Evolutionary conservation across 2,113 vertebrate species (phyloP), one percentile per base, ranked within the genome.

Genomic region (Phyllopteryx taeniolatus): DNA sequence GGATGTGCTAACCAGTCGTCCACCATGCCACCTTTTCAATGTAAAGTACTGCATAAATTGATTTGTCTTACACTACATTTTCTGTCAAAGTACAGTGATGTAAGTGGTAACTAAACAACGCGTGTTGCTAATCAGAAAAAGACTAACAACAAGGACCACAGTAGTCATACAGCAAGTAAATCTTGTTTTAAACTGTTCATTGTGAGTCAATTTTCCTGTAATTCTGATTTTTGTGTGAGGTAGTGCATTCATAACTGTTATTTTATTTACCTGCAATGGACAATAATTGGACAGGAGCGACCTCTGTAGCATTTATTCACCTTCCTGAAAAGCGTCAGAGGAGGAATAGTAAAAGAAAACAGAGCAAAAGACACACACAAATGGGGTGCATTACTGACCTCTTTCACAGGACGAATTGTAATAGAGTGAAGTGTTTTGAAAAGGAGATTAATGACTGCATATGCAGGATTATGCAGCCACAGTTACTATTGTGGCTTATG

Each of bases 231-330:
- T 35, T 59, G 8, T 35, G 33, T 15, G 3, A 61, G 59, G 31
- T 56, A n/a, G 53, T 56, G 20, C 2, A 33, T 35, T 17, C 57
- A 59, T 35, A 3, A 35, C 35, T 61, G 13, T 61, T 17, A 14
- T 12, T 39, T 39, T 61, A 2, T 35, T 86, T 94, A 99, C 98
- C 97, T 98, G 96, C 98, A 98, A 88, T 99, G 98, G 80, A 98
- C 95, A 4, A 96, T 96, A 86, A 99, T 95, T 68, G 98, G 98
- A 80, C 97, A 99, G 80, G 98, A 99, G 43, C 98, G 96, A 68
- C 97, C 96, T 74, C 96, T 92, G 93, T 98, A 99, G 83, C 97
- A 99, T 90, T 98, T 99, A 90, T 99, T 99, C 87, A 99, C 98
- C 79, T 99, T 99, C 93, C 97, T 99, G 94, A 81, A 92, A 92